Percentiles rank a stretch among this genome's conserved stretches.
Evolutionary conservation across 2,113 vertebrate species (phyloP).

Genomic region (Brachirus orientalis): DNA sequence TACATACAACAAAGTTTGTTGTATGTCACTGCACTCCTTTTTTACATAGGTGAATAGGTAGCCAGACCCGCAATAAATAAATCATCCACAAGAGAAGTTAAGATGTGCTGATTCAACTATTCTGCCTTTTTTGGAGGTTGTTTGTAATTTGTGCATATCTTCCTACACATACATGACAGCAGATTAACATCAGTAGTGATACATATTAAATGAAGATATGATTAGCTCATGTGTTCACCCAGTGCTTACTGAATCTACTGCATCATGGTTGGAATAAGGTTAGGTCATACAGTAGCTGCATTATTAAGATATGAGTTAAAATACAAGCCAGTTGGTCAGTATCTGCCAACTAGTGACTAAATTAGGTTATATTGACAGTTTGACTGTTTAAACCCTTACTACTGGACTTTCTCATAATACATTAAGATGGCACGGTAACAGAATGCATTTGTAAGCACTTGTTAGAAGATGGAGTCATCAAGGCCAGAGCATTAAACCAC

Average conservation of each 20-base stretch:
- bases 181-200: constrained; percentile 7
- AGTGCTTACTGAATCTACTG: too few relatives aligned
- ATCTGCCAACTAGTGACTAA: neutral
- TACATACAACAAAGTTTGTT: too few relatives aligned
- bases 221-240: constrained; percentile 19
- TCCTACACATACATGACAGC: neutral
- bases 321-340: neutral
- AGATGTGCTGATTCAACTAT: too few relatives aligned
- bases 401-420: too few relatives aligned
- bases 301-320: constrained; percentile 2
- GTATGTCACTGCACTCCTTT: too few relatives aligned
- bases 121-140: neutral
- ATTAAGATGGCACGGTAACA: too few relatives aligned
- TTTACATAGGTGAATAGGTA: too few relatives aligned
- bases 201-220: constrained; percentile 19
- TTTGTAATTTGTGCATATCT: neutral
- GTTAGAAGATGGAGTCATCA: too few relatives aligned
- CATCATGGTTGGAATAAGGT: neutral
- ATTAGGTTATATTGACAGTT: neutral
- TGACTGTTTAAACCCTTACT: too few relatives aligned
- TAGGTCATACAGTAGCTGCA: neutral
- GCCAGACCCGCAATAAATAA: neutral
- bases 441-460: too few relatives aligned
- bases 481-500: too few relatives aligned
- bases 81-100: too few relatives aligned